Evolutionary conservation across 2,797 vertebrate genomes (phyloP), one percentile per base, ranked within the genome.

Genomic region (Tragopan temminckii): DNA sequence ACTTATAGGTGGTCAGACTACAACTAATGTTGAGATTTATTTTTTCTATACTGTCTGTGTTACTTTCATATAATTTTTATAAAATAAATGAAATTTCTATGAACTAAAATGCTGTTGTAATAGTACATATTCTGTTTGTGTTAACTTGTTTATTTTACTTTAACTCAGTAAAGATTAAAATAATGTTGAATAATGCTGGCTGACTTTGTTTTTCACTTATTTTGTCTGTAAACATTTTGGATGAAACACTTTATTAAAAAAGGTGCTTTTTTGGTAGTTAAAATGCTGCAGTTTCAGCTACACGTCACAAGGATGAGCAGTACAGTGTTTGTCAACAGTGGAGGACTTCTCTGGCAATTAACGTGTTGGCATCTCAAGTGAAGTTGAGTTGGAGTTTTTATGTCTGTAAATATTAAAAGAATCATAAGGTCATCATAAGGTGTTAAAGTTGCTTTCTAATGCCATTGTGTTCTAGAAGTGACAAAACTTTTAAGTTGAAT

Each of bases 41-140:
- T 95, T 96, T 96, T 95, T 95, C 72, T 94, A 93, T 42, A 7
- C 45, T 91, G 67, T 90, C 67, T 95, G 83, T 13, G 29, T 91
- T 89, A 95, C 82, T 96, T 96, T 93, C 74, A 21, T 93, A 75
- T 85, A 86, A 93, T 93, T 95, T 96, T 96, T 96, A 91, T 90
- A 93, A 83, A 91, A 90, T 85, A 79, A 81, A 85, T 80, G 40
- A 50, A 76, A 68, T 94, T 95, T 96, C 78, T 96, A 91, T 78
- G 46, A 94, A 80, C 46, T 92, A 77, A 95, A 46, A 7, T 9
- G 16, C 42, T 85, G 38, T 80, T 85, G 38, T 80, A 48, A 62
- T 76, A 29, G 55, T 50, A 48, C 74, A 18, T 61, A 50, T 93
- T 82, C 40, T 53, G 33, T 95, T 84, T 91, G 77, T 92, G 75